Evolutionary conservation across 2,888 invertebrate genomes (phyloP).

Genomic region (Melipona bicolor): DNA sequence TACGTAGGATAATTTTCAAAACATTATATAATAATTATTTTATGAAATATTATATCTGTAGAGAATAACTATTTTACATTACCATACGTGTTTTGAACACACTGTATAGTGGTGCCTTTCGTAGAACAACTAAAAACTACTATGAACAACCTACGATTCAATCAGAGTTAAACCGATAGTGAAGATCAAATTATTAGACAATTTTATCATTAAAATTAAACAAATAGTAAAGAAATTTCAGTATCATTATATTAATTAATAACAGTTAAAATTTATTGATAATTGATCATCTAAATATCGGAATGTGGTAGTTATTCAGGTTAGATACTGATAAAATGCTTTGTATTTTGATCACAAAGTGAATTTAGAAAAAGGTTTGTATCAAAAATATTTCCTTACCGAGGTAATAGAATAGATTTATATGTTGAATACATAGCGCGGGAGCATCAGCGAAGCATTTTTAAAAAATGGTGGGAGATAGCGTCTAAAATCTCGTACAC

Average conservation of each 20-base stretch:
- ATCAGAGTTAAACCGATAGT: background rate
- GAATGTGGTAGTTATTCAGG: no score
- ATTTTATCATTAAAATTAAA: background rate
- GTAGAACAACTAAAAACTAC: slow-evolving; percentile 29
- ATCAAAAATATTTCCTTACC: background rate
- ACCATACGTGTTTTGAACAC: background rate
- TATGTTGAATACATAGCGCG: no score
- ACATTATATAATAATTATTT: background rate
- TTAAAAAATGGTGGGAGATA: background rate
- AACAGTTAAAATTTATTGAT: background rate
- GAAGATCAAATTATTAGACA: background rate
- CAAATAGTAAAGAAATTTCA: background rate
- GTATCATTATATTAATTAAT: background rate
- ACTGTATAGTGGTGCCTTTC: slow-evolving; percentile 43
- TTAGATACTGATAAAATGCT: background rate
- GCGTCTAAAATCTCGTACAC: background rate
- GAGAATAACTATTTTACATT: background rate
- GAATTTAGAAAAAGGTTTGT: background rate
- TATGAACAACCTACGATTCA: background rate
- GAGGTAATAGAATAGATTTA: background rate
- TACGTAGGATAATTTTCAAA: background rate
- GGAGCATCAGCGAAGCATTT: background rate
- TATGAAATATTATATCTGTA: background rate
- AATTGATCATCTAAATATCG: background rate
- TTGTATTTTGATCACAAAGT: background rate